A percentile compares a stretch with the other conserved stretches of the same genome.
Evolutionary conservation across 1,140 invertebrate species (phyloP).

Genomic region (Battus philenor): DNA sequence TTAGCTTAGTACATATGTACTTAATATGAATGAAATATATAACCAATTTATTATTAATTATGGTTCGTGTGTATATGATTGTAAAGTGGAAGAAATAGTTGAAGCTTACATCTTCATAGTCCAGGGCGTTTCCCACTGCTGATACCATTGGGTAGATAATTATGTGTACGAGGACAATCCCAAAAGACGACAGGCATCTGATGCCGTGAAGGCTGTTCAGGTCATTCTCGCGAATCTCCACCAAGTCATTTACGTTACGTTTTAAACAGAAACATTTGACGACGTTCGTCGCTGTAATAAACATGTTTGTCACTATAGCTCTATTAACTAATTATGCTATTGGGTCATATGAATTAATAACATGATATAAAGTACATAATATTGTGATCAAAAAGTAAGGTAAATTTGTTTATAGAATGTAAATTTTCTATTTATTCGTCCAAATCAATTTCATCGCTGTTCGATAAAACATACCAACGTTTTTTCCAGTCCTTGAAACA

Average conservation of each 20-base stretch:
- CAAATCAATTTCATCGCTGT: too few species aligned
- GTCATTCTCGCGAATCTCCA: slow-evolving; percentile 1
- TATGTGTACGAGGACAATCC: neutral
- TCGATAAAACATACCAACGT: too few species aligned
- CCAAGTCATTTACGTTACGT: neutral
- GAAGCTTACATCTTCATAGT: slow-evolving; percentile 1
- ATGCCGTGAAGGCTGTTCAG: neutral
- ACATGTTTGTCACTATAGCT: too few species aligned
- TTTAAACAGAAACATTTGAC: slow-evolving; percentile 1
- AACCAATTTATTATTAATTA: neutral
- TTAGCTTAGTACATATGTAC: too few species aligned
- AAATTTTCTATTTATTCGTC: too few species aligned
- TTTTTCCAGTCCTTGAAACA: too few species aligned
- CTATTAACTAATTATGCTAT: too few species aligned
- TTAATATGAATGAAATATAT: neutral
- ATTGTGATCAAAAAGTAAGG: too few species aligned
- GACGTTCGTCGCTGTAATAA: neutral
- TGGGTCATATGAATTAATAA: too few species aligned
- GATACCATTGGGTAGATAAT: neutral
- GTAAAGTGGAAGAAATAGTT: neutral
- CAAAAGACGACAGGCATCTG: neutral
- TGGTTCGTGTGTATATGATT: neutral
- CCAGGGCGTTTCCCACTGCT: neutral
- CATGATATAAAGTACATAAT: too few species aligned
- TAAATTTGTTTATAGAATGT: too few species aligned